phyloP scores from a whole-genome alignment of 2,113 vertebrate genomes.

The Ailurus styani region DNA sequence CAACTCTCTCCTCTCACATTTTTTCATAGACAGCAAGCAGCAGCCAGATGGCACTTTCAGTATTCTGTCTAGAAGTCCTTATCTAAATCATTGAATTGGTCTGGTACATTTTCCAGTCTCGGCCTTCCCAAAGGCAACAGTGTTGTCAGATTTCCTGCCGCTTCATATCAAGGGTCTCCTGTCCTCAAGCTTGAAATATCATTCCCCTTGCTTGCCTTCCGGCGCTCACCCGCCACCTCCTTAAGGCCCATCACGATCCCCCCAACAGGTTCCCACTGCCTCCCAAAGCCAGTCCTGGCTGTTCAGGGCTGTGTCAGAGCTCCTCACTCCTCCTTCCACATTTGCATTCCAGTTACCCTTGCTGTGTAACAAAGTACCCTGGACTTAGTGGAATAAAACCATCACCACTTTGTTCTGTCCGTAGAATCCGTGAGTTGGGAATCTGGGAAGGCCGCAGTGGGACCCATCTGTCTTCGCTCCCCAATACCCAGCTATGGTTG shows the following conservation, averaged over 20 bases:
- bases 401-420: neutral
- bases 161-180: neutral
- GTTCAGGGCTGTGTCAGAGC: neutral
- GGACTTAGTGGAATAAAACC: neutral
- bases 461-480: neutral
- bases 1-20: neutral
- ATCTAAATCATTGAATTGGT: neutral
- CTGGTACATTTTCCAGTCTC: neutral
- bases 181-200: neutral
- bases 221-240: neutral
- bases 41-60: neutral
- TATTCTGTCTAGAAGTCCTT: constrained; percentile 35
- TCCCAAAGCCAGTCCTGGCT: neutral
- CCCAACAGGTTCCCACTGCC: neutral
- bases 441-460: neutral
- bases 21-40: constrained; percentile 33
- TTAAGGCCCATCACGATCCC: neutral
- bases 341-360: neutral
- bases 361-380: neutral
- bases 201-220: neutral
- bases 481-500: neutral
- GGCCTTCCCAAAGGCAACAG: neutral
- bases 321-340: neutral
- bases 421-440: neutral
- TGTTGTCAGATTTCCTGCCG: neutral